Evolutionary conservation across 2,888 invertebrate species (phyloP).

Genomic region (Antheraea yamamai): DNA sequence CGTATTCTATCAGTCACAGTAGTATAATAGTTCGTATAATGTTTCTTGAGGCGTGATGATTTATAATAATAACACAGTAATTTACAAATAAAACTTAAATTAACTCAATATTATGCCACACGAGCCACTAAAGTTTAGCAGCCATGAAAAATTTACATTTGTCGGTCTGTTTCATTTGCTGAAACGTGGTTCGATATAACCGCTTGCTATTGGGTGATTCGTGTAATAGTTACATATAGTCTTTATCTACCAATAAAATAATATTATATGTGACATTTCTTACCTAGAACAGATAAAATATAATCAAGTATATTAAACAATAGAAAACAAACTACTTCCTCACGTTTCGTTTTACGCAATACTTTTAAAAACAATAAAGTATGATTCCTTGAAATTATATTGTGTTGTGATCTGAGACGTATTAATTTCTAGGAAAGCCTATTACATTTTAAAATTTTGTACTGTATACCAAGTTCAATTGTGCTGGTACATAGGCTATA

Average conservation of each 20-base stretch:
- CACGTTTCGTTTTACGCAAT: conserved; percentile 12
- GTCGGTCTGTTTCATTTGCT: conserved; percentile 38
- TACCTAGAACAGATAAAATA: neutral
- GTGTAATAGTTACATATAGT: neutral
- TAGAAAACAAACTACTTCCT: neutral
- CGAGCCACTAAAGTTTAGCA: conserved; percentile 50
- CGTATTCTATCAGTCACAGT: conserved; percentile 6
- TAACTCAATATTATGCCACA: conserved; percentile 45
- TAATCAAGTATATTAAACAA: neutral
- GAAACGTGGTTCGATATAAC: conserved; percentile 32
- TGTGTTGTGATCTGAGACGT: too few relatives aligned
- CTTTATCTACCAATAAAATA: neutral
- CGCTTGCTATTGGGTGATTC: conserved; percentile 30
- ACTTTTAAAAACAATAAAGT: too few relatives aligned
- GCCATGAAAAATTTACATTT: conserved; percentile 47
- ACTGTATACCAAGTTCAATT: too few relatives aligned
- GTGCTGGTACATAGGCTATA: too few relatives aligned
- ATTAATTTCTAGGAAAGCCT: too few relatives aligned
- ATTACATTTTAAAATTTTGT: too few relatives aligned
- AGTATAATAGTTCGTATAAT: neutral
- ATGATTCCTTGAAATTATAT: too few relatives aligned
- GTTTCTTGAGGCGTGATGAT: neutral
- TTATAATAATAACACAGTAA: neutral
- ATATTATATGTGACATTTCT: neutral
- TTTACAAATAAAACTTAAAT: conserved; percentile 24